Percentiles rank a stretch among this genome's conserved stretches.
phyloP scores from a whole-genome alignment of 2,113 vertebrate genomes.

The Heliornis fulica region DNA sequence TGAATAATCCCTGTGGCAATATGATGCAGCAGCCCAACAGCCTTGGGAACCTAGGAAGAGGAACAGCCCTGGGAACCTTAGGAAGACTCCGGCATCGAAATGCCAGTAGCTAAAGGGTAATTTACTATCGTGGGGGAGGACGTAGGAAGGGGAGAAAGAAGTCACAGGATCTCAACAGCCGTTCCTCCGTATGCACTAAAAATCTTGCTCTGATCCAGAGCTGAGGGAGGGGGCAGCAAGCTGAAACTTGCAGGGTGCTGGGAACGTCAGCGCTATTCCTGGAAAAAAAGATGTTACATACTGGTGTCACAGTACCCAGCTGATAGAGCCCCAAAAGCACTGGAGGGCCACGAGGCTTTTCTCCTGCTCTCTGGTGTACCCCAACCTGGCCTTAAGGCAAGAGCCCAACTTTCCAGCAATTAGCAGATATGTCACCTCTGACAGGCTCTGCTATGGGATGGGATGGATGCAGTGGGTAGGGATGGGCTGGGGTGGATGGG shows the following conservation, averaged over 20 bases:
- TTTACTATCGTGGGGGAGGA: constrained; percentile 38
- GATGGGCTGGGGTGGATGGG: too few species aligned
- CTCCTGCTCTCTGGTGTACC: neutral
- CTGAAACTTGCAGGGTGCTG: neutral
- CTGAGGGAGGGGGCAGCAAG: neutral
- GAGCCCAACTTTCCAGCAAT: accelerated
- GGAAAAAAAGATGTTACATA: neutral
- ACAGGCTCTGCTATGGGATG: neutral
- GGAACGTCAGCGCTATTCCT: constrained; percentile 36
- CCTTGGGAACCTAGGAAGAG: neutral
- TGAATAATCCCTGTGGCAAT: neutral
- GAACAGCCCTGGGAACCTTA: neutral
- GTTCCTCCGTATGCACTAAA: constrained; percentile 1
- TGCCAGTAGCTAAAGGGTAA: constrained; percentile 20
- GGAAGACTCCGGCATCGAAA: neutral
- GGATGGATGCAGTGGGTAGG: too few species aligned
- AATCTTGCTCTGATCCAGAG: constrained; percentile 9
- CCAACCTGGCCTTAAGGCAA: neutral
- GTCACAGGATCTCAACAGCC: constrained; percentile 44
- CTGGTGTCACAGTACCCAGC: neutral
- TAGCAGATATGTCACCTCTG: accelerated
- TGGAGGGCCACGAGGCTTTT: neutral
- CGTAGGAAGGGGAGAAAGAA: constrained; percentile 43
- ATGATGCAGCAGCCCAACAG: neutral
- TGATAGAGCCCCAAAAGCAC: neutral